Base-by-base conservation (phyloP, 2,888 invertebrate species). In the Meloe dianella region DNA sequence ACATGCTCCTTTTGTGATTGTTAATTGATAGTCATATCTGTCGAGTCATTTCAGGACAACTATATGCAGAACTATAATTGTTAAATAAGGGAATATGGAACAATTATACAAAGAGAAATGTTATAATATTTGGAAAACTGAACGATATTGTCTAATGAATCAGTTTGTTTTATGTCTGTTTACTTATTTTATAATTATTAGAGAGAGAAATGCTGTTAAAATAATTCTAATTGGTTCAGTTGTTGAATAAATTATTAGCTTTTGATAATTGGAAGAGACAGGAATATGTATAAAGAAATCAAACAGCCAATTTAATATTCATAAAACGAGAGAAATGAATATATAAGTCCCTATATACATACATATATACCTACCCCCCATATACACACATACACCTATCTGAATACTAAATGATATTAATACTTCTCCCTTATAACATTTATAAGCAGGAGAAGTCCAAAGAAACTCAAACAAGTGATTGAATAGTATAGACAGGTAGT, bases 401-500 rank as follows among this genome's bases (percentile, higher is more conserved):
- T 51, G 51, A 51, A 51, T 51, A 24, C 51, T 0, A 51, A 51
- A 51, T 51, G 51, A 51, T 51, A 22, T 51, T 51, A 51, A 51
- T 51, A 51, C 24, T 8, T 22, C 51, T 20, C 41, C 17, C 17
- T 35, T 14, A 41, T 17, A 41, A 35, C 12, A n/a, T n/a, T n/a
- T n/a, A n/a, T n/a, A n/a, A n/a, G n/a, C n/a, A n/a, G n/a, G 64
- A 47, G 22, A 12, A 61, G 64, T 60, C 67, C 65, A 72, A 76
- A 73, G 73, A 71, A 72, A 73, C 73, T 75, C 74, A 75, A 76
- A 74, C 74, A 72, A 76, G 76, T 75, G 77, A 78, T 78, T 75
- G 77, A 76, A 77, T 75, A 72, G 74, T 77, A n/a, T n/a, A 75
- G 76, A 75, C 74, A 77, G 76, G 75, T 74, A 74, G 74, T 77